phyloP scores from a whole-genome alignment of 2,797 vertebrate genomes.

The Dryobates pubescens region DNA sequence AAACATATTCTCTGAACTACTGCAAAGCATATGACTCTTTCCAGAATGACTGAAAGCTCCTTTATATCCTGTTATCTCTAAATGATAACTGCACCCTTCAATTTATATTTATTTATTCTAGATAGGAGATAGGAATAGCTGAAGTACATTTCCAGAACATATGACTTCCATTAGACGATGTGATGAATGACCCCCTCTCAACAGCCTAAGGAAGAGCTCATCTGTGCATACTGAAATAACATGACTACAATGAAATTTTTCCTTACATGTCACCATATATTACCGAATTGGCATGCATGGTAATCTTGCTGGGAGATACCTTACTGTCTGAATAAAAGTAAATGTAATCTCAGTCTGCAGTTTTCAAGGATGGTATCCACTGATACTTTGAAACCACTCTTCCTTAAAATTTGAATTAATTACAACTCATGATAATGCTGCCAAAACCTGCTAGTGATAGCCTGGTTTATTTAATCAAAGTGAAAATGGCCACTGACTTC shows the following conservation, averaged over 20 bases:
- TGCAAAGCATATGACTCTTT: not conserved
- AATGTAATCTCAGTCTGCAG: not conserved
- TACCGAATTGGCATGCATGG: not conserved
- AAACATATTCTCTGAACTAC: not conserved
- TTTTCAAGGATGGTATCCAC: not conserved
- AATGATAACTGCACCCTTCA: constrained; percentile 41
- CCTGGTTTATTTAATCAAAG: not conserved
- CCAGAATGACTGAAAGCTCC: constrained; percentile 40
- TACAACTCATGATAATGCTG: not conserved
- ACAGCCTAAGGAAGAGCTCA: constrained; percentile 33
- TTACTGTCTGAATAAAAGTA: not conserved
- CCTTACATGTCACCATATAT: constrained; percentile 5
- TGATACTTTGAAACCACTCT: not conserved
- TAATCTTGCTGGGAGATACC: not conserved
- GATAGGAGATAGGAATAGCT: constrained; percentile 25
- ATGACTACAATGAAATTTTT: constrained; percentile 11
- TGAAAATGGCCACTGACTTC: not conserved
- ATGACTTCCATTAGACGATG: constrained; percentile 62
- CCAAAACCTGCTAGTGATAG: not conserved
- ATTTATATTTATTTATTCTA: constrained; percentile 50
- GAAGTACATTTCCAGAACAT: constrained; percentile 35
- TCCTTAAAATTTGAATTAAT: not conserved
- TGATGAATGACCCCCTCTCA: constrained; percentile 61
- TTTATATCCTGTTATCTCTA: constrained; percentile 40
- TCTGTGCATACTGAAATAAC: constrained; percentile 24